These are phyloP conservation scores for Melipona beecheii DNA, from an alignment of 2,888 invertebrate species.

Conservation along the genomic window DNA sequence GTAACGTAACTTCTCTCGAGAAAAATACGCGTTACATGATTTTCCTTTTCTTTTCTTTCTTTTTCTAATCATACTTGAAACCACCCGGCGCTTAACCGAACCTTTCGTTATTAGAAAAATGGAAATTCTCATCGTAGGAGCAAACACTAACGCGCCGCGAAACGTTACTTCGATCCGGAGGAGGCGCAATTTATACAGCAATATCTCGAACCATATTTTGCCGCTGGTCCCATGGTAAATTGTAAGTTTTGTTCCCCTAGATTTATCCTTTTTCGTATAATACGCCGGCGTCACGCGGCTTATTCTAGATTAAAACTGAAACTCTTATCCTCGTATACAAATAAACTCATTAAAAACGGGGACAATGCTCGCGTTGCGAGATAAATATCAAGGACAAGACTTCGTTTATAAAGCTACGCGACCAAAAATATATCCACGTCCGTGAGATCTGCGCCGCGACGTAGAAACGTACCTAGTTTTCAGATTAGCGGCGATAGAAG, in stretches of 20 bases:
- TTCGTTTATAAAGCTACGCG: not conserved
- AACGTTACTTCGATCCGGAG: not conserved
- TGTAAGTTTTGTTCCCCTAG: not conserved
- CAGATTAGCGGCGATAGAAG: not conserved
- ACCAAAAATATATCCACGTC: not conserved
- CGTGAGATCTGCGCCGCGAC: not conserved
- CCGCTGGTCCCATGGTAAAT: slow-evolving; percentile 12
- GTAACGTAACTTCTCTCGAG: too few relatives aligned
- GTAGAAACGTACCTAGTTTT: not conserved
- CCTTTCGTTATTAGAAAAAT: not conserved
- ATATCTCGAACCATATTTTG: slow-evolving; percentile 17
- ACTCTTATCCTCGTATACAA: slow-evolving; percentile 4
- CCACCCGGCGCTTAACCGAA: not conserved
- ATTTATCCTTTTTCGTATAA: slow-evolving; percentile 14
- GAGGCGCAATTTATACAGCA: not conserved
- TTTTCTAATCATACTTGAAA: not conserved
- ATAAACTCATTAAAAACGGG: slow-evolving; percentile 5
- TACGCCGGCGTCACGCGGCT: not conserved
- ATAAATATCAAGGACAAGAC: slow-evolving; percentile 9
- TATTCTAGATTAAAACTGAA: slow-evolving; percentile 1
- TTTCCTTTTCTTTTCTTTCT: too few relatives aligned
- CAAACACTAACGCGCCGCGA: not conserved
- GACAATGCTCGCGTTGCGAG: not conserved
- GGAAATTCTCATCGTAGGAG: not conserved
- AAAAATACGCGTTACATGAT: too few relatives aligned